Evolutionary conservation across 2,888 invertebrate genomes (phyloP).

Genomic region (Myopa testacea): DNA sequence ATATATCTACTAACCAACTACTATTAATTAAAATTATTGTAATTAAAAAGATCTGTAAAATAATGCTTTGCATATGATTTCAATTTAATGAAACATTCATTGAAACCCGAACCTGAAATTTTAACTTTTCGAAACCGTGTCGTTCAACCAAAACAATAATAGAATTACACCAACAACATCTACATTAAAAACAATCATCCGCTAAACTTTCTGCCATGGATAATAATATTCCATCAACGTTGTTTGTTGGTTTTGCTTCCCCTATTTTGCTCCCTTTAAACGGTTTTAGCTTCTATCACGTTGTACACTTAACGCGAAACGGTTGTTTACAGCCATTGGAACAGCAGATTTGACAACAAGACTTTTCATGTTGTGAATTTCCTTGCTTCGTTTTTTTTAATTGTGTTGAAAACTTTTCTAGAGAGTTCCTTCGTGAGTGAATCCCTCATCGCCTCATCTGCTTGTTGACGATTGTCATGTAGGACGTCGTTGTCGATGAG

Average conservation of each 20-base stretch:
- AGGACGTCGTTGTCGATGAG: neutral
- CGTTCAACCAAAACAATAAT: constrained; percentile 27
- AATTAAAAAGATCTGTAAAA: no score
- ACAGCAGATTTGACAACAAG: neutral
- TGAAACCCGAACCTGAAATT: no score
- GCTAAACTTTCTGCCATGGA: constrained; percentile 58
- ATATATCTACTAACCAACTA: no score
- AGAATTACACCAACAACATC: neutral
- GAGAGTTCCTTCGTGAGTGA: constrained; percentile 46
- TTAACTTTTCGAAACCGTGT: no score
- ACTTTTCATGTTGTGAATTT: constrained; percentile 3
- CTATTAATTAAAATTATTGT: no score
- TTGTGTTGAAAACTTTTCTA: constrained; percentile 46
- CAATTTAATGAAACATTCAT: no score
- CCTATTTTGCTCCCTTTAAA: constrained; percentile 35
- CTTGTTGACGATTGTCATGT: neutral
- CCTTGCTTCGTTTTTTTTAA: constrained; percentile 39
- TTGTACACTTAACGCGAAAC: neutral
- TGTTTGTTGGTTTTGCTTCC: constrained; percentile 46
- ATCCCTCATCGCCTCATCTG: neutral
- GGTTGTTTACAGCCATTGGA: neutral
- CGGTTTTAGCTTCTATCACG: neutral
- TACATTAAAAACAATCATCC: constrained; percentile 46
- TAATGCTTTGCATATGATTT: no score
- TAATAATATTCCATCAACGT: constrained; percentile 55